A percentile compares a stretch with the other conserved stretches of the same genome.
Conservation (phyloP, 2,888 invertebrate species). For the Cactoblastis cactorum region DNA sequence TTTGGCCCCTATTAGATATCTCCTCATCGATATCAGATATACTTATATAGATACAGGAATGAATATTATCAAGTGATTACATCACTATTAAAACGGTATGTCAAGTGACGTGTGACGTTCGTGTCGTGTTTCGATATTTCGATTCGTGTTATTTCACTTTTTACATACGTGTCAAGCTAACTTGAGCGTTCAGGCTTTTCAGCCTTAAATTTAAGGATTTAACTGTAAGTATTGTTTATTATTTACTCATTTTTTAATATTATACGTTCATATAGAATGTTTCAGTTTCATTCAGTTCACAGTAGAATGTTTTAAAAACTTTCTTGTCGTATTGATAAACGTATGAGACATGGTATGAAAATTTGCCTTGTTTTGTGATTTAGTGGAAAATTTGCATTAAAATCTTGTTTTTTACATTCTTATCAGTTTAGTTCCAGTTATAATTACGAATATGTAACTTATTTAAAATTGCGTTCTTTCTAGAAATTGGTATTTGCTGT, state of each 20-base stretch:
- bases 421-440: background rate
- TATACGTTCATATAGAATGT: too few relatives aligned
- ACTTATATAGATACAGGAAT: too few relatives aligned
- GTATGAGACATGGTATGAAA: slow-evolving; percentile 1
- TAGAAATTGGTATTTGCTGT: slow-evolving; percentile 8
- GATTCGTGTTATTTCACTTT: slow-evolving; percentile 56
- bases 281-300: background rate
- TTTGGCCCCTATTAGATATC: too few relatives aligned
- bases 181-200: slow-evolving; percentile 62
- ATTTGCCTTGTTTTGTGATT: background rate
- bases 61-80: too few relatives aligned
- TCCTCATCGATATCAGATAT: too few relatives aligned
- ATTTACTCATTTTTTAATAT: slow-evolving; percentile 8
- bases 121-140: slow-evolving; percentile 19
- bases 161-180: slow-evolving; percentile 74
- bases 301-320: background rate
- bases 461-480: background rate
- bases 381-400: slow-evolving; percentile 12
- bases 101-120: slow-evolving; percentile 50
- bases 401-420: background rate
- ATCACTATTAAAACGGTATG: slow-evolving; percentile 27
- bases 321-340: background rate
- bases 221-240: slow-evolving; percentile 62
- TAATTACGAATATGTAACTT: background rate
- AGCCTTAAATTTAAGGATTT: slow-evolving; percentile 70